These are phyloP conservation scores for Ellobius talpinus DNA, from an alignment of 2,113 vertebrate species.

Conservation along the genomic window DNA sequence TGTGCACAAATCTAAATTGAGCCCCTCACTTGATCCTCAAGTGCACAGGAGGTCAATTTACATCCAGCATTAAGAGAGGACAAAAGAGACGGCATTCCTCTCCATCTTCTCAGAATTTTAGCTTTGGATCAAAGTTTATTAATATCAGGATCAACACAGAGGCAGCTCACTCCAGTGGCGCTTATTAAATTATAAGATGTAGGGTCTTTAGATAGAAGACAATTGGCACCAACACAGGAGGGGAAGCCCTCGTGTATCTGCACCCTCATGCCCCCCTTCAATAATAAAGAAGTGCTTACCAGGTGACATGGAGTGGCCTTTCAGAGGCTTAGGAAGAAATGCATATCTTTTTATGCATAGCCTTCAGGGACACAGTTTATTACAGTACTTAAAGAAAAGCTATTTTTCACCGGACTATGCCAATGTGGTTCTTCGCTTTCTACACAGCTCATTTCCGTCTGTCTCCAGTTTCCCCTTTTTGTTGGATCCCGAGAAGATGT, in stretches of 20 bases:
- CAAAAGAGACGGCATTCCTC: not conserved
- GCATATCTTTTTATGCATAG: not conserved
- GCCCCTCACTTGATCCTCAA: conserved; percentile 78
- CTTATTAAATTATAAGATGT: conserved; percentile 73
- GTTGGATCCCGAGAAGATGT: conserved; percentile 56
- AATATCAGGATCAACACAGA: conserved; percentile 65
- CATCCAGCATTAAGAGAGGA: conserved; percentile 14
- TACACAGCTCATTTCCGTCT: conserved; percentile 69
- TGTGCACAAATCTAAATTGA: conserved; percentile 82
- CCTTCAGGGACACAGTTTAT: not conserved
- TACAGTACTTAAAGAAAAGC: not conserved
- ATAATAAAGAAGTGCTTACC: not conserved
- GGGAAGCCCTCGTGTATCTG: accelerated
- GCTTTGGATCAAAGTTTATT: conserved; percentile 63
- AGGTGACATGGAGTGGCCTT: not conserved
- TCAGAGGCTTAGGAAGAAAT: not conserved
- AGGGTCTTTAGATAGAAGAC: conserved; percentile 54
- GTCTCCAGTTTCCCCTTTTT: not conserved
- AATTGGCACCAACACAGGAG: not conserved
- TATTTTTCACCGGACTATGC: not conserved
- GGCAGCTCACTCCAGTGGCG: not conserved
- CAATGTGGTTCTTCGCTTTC: not conserved
- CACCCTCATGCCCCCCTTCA: not conserved
- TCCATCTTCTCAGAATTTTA: conserved; percentile 56
- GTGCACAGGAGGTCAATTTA: conserved; percentile 66